Evolutionary conservation across 2,113 vertebrate species (phyloP).

Genomic region (Diglossa brunneiventris): DNA sequence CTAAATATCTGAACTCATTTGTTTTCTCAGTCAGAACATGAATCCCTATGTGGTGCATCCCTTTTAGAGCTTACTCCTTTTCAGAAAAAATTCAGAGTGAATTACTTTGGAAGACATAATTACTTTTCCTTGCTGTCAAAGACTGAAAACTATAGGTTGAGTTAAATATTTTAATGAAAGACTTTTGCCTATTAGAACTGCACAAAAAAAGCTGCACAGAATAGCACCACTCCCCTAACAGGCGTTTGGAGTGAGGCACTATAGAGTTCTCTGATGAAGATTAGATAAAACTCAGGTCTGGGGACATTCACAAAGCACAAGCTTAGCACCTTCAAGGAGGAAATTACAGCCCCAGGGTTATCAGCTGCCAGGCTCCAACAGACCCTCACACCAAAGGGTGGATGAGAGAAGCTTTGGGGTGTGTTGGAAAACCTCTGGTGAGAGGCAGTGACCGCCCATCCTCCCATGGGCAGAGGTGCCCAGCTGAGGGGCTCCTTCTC

Average conservation of each 20-base stretch:
- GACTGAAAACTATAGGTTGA: neutral
- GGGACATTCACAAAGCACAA: neutral
- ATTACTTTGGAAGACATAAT: neutral
- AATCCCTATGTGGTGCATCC: neutral
- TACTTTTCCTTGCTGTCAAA: neutral
- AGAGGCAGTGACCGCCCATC: accelerated
- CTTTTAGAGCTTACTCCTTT: neutral
- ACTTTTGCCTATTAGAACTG: neutral
- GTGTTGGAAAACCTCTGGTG: too few species aligned
- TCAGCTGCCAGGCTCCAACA: neutral
- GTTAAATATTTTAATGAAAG: neutral
- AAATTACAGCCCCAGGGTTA: neutral
- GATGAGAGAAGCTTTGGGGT: neutral
- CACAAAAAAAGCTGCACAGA: neutral
- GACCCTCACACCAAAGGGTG: neutral
- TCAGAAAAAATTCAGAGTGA: neutral
- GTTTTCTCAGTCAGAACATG: neutral
- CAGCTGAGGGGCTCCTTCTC: neutral
- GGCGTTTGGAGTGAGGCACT: neutral
- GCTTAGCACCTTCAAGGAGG: too few species aligned
- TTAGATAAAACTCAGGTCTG: neutral
- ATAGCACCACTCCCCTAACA: neutral
- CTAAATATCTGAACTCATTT: neutral
- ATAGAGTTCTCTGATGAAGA: neutral
- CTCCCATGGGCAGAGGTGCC: neutral